Evolutionary conservation across 35 echinoderm and acorn worm species (phyloP), one percentile per base, ranked within the genome.

Genomic region (Heliocidaris erythrogramma): DNA sequence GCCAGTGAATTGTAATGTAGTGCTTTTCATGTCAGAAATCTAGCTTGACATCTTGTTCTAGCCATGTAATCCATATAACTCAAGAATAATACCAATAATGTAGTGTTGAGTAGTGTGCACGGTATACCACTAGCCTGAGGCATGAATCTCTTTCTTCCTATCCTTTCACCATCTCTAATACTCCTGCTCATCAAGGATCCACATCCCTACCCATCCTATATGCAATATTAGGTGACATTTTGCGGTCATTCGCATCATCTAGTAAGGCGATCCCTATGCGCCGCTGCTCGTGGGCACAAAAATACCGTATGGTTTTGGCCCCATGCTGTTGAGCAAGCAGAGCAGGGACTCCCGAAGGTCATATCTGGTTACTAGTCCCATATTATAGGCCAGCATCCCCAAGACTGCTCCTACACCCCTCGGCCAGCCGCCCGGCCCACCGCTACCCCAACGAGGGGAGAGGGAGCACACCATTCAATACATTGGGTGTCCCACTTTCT

Each of bases 211-310:
- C 91, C 10, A 49, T 92, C 91, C 48, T 92, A 92, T 92, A 92
- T 92, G 91, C 91, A 92, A 92, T 92, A 92, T 92, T 92, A 92
- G 47, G 91, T 92, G 91, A 92, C 91, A 92, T 92, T 92, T 92
- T 92, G 91, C 91, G 91, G 91, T 92, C 91, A 92, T 92, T 92
- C 91, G 91, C 91, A 48, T 50, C 91, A 30, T 59, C 91, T 48
- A 52, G 91, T 92, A 92, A 92, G 91, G 91, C 91, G 91, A 92
- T 92, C 91, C 91, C 49, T 92, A 2, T 13, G 29, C 91, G 49
- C 91, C 91, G 91, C 48, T 92, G 91, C 48, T 92, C 91, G 91
- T 59, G 49, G 91, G 91, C 91, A 59, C 87, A 92, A 50, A 92
- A 92, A 92, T 92, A 92, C 91, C 91, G 47, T 92, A 92, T 92